Base-by-base conservation (phyloP, 2,797 vertebrate genomes). In the Alcedo atthis region DNA sequence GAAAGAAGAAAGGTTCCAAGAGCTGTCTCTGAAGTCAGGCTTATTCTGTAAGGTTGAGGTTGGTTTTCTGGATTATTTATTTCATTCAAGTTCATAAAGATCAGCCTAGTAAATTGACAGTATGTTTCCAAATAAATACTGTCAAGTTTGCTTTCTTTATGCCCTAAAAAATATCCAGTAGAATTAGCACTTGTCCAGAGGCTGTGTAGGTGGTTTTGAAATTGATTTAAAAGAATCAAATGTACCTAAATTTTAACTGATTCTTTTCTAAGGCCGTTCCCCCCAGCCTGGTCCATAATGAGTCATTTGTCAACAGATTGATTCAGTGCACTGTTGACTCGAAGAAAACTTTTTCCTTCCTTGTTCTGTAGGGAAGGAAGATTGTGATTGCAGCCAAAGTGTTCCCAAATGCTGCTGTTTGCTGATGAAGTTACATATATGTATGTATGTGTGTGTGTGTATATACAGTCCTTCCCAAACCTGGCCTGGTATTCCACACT, bases 11-110 rank as follows among this genome's bases (percentile, higher is more conserved):
- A 22, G 14, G 22, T 43, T 88, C 21, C 57, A 7, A 4, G 69
- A 57, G 12, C 8, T 81, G 12, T 26, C 40, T 45, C 54, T 84
- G 40, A 51, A 59, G 30, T 51, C 45, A 11, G 13, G 15, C 28
- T 40, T 8, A 1, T n/a, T 67, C 12, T n/a, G 0, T 35, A 40
- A 68, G 3, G 5, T 2, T 12, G 3, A 0, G 3, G 0, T 1
- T 30, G 30, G 45, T 43, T 87, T 42, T 3, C 32, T 48, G 32
- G 7, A 3, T 51, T 46, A 11, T 79, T 79, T 69, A 13, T 32
- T 58, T 58, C 14, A 2, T 22, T 54, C 32, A 71, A 26, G 8
- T 53, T 81, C 15, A 17, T 43, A 7, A 70, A 46, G n/a, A 75
- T 83, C 69, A 75, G 25, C 45, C 33, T 46, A 3, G 4, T 58